Evolutionary conservation across 2,797 vertebrate species (phyloP).

Genomic region (Sebastes itinus): DNA sequence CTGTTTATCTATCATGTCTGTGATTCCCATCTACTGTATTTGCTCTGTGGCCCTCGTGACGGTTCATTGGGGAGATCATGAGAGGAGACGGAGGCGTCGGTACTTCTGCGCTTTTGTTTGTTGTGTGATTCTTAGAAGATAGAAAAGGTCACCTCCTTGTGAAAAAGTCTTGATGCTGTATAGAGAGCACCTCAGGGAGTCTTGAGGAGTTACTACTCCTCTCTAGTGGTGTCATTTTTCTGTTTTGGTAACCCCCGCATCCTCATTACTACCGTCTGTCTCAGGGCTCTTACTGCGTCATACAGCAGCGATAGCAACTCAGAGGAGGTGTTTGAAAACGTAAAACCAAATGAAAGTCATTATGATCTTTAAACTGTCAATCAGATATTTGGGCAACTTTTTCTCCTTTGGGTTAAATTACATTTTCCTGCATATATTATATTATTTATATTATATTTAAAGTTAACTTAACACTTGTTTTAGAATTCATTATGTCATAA

Average conservation of each 20-base stretch:
- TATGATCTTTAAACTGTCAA: not conserved
- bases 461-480: not conserved
- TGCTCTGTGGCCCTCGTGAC: not conserved
- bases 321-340: not conserved
- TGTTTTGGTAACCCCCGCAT: conserved; percentile 39
- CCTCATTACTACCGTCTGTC: not conserved
- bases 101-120: conserved; percentile 26
- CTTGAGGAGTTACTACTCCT: conserved; percentile 23
- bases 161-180: conserved; percentile 16
- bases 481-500: not conserved
- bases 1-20: conserved; percentile 29
- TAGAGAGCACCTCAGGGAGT: conserved; percentile 27
- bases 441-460: not conserved
- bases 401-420: not conserved
- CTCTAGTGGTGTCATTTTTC: conserved; percentile 32
- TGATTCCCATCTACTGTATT: conserved; percentile 1
- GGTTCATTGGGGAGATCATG: conserved; percentile 44
- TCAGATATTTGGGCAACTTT: not conserved
- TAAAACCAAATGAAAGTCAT: not conserved
- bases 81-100: conserved; percentile 34
- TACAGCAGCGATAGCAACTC: not conserved
- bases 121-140: conserved; percentile 24
- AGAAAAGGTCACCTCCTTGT: conserved; percentile 27
- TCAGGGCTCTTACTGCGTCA: not conserved
- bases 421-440: too few species aligned